Evolutionary conservation across 2,888 invertebrate genomes (phyloP), one percentile per base, ranked within the genome.

Genomic region (Morpho achilles): DNA sequence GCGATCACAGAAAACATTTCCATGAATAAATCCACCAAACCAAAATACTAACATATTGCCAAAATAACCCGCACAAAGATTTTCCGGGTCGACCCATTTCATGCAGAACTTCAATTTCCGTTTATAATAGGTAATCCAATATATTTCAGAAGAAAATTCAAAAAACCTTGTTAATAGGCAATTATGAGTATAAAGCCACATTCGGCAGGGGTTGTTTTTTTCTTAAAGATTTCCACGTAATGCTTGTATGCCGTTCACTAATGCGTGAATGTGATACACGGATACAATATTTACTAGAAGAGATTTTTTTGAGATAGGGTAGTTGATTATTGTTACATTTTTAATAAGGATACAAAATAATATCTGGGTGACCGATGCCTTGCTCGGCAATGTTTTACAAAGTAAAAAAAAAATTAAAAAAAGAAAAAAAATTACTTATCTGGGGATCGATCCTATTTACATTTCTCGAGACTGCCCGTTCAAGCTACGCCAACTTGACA

Each of bases 151-250:
- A 67, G 67, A 68, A 64, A 60, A 50, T 52, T 53, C 58, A 53
- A 56, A 63, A 63, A 63, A 46, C 50, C 45, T 50, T 69, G 67
- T 68, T 62, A 61, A 67, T 63, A 63, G 70, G 65, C 70, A 73
- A 78, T 78, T 75, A 75, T 67, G 66, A 67, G 61, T 65, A 69
- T 70, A 70, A 73, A 68, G 65, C 64, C 63, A 66, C 65, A 67
- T 65, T 65, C 60, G 53, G 63, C 64, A 62, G 65, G 64, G 69
- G 68, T 68, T 65, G 65, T 61, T 61, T 66, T 66, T 71, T 72
- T 67, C 60, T 60, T 60, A 51, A 58, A 59, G 62, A 56, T 59
- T 64, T 60, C 53, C 58, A 50, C 56, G 54, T 60, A 56, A 61
- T 47, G 56, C 42, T 41, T 50, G 53, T 53, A 44, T 42, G 46